Conservation (phyloP, 2,888 invertebrate species). For the Drosophila falleni region DNA sequence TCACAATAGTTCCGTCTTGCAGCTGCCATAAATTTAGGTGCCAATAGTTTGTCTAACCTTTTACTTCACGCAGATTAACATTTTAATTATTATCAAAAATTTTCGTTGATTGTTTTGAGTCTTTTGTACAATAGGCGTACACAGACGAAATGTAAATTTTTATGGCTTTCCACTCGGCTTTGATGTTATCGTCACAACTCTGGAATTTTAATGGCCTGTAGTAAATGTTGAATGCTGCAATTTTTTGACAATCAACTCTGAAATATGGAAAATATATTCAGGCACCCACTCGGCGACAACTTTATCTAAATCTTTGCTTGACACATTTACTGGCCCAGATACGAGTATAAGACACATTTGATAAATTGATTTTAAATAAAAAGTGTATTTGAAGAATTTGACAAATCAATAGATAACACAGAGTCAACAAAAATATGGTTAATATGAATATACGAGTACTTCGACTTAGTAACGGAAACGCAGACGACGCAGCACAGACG, state of each 20-base stretch:
- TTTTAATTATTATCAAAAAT: conserved; percentile 79
- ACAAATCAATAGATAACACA: conserved; percentile 70
- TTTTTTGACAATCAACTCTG: conserved; percentile 34
- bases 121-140: conserved; percentile 42
- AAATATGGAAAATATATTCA: conserved; percentile 30
- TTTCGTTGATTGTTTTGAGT: conserved; percentile 62
- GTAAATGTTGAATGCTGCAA: conserved; percentile 53
- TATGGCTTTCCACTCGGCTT: conserved; percentile 60
- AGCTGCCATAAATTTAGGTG: conserved; percentile 75
- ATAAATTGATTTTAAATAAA: conserved; percentile 45
- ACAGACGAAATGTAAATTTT: conserved; percentile 62
- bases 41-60: conserved; percentile 83
- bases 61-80: conserved; percentile 79
- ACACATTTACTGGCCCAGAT: conserved; percentile 8
- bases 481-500: conserved; percentile 75
- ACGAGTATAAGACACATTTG: conserved; percentile 20
- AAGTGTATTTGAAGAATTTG: conserved; percentile 62
- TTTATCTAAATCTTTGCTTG: conserved; percentile 11
- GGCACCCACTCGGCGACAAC: conserved; percentile 3
- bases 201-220: conserved; percentile 67
- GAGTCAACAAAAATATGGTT: conserved; percentile 52
- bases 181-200: conserved; percentile 39
- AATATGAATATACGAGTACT: background rate
- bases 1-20: conserved; percentile 73
- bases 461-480: conserved; percentile 66